These are phyloP conservation scores for Nycticryphes semicollaris DNA, from an alignment of 2,113 vertebrate species.

Conservation along the genomic window DNA sequence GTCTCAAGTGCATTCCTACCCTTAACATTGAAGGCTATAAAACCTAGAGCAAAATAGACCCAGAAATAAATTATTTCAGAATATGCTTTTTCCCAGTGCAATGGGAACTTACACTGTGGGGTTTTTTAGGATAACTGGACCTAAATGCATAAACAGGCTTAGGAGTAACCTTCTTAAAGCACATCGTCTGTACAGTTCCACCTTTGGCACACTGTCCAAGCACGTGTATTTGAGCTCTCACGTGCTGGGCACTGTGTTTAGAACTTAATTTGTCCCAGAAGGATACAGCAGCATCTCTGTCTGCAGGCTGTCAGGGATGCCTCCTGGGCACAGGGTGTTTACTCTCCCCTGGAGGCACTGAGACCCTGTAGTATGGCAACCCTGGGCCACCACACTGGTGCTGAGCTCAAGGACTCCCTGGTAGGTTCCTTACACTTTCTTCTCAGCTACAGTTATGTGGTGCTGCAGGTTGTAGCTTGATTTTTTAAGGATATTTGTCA, in stretches of 20 bases:
- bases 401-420: rapidly evolving
- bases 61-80: neutral
- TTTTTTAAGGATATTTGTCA: neutral
- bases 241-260: rapidly evolving
- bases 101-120: neutral
- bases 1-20: neutral
- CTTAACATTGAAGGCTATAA: neutral
- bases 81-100: neutral
- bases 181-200: neutral
- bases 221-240: neutral
- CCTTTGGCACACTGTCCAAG: neutral
- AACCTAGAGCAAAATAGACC: neutral
- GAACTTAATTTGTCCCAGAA: neutral
- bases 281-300: neutral
- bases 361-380: rapidly evolving
- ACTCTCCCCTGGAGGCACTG: neutral
- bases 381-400: rapidly evolving
- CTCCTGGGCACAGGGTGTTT: neutral
- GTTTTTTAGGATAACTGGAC: neutral
- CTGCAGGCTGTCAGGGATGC: rapidly evolving
- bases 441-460: neutral
- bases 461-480: neutral
- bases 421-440: neutral
- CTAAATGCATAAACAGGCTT: neutral
- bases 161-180: neutral